phyloP scores from a whole-genome alignment of 2,797 vertebrate genomes.

The Oreonectes daqikongensis region DNA sequence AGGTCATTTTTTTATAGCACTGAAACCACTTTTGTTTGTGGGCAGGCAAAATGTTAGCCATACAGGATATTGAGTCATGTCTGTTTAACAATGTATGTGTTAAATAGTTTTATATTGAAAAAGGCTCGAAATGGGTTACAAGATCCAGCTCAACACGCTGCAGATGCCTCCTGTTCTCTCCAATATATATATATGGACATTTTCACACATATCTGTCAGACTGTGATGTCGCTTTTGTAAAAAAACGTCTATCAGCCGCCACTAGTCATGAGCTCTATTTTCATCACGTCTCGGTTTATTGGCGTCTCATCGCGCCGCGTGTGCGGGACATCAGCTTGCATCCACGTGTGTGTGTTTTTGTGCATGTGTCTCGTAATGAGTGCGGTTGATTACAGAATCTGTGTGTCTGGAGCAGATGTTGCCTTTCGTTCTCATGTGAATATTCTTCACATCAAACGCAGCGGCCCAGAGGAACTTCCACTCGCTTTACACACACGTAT shows the following conservation, averaged over 20 bases:
- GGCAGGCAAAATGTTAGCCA: background rate
- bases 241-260: slow-evolving; percentile 15
- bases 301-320: slow-evolving; percentile 4
- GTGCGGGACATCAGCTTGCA: slow-evolving; percentile 14
- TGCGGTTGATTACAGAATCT: slow-evolving; percentile 54
- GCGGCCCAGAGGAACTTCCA: slow-evolving; percentile 47
- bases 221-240: slow-evolving; percentile 22
- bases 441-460: slow-evolving; percentile 61
- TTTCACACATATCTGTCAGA: slow-evolving; percentile 40
- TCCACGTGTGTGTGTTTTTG: slow-evolving; percentile 23
- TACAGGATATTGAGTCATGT: background rate
- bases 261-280: slow-evolving; percentile 32
- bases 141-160: background rate
- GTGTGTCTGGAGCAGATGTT: slow-evolving; percentile 62
- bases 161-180: background rate
- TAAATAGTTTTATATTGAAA: background rate
- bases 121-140: background rate
- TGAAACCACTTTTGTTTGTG: background rate
- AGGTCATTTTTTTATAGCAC: background rate
- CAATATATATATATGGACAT: slow-evolving; percentile 29
- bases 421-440: slow-evolving; percentile 56
- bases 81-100: background rate
- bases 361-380: slow-evolving; percentile 46
- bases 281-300: slow-evolving; percentile 39
- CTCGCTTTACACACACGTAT: slow-evolving; percentile 37